phyloP scores from a whole-genome alignment of 2,113 vertebrate genomes.

The Pollachius pollachius region DNA sequence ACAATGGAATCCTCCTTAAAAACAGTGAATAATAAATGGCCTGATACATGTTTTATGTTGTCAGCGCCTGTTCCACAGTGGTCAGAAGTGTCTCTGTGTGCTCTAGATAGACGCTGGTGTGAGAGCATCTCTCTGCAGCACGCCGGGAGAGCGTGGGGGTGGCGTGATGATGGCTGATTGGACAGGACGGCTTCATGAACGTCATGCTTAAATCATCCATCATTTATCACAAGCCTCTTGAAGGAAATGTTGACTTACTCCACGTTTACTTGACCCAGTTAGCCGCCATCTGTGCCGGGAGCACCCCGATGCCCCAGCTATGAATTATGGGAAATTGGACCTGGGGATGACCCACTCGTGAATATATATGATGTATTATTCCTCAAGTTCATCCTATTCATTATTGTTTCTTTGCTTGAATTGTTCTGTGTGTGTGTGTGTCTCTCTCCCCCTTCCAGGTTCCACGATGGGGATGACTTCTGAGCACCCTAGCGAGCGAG shows the following conservation, averaged over 20 bases:
- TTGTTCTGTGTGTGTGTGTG: conserved; percentile 26
- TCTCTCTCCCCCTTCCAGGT: conserved; percentile 9
- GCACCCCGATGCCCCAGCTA: conserved; percentile 12
- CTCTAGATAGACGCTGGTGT: too few species aligned
- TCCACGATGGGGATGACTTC: conserved; percentile 15
- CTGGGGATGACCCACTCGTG: conserved; percentile 23
- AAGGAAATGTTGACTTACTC: conserved; percentile 44
- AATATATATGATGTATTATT: not conserved
- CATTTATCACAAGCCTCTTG: conserved; percentile 51
- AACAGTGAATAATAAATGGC: too few species aligned
- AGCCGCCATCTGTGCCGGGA: conserved; percentile 39
- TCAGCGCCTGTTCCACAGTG: too few species aligned
- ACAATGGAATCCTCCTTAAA: too few species aligned
- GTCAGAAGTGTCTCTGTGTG: too few species aligned
- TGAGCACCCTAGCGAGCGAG: conserved; percentile 9
- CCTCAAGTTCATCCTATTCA: conserved; percentile 21
- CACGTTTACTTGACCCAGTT: conserved; percentile 44
- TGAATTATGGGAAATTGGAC: conserved; percentile 29
- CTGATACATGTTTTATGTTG: too few species aligned
- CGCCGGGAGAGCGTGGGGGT: conserved; percentile 7
- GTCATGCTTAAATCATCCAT: conserved; percentile 43
- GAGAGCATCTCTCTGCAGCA: conserved; percentile 4
- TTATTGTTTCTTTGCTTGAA: conserved; percentile 15
- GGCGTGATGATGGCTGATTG: conserved; percentile 10
- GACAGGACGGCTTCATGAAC: conserved; percentile 12